A percentile compares a stretch with the other conserved stretches of the same genome.
Evolutionary conservation across 2,113 vertebrate genomes (phyloP).

Genomic region (Mystacornis crossleyi): DNA sequence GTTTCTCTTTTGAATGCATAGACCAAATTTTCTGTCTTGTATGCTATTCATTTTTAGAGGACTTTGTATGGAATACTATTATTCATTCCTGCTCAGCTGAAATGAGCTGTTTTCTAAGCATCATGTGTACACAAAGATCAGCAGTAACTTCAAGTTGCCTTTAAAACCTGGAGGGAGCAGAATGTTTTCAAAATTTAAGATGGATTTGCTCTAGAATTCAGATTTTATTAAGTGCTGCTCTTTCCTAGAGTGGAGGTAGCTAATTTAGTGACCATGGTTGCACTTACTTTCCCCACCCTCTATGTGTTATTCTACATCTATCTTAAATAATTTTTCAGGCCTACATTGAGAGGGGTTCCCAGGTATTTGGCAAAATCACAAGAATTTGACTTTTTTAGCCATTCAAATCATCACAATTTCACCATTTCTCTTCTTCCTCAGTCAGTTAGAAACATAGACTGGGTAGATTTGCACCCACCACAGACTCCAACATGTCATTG

Average conservation of each 20-base stretch:
- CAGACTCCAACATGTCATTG: not conserved
- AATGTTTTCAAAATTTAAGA: not conserved
- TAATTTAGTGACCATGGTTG: not conserved
- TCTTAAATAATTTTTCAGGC: not conserved
- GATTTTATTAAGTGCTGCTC: not conserved
- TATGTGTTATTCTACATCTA: accelerated
- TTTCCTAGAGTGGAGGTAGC: not conserved
- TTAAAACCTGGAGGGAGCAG: not conserved
- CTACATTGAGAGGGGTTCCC: not conserved
- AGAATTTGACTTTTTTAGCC: not conserved
- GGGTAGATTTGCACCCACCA: not conserved
- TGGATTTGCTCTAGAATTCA: not conserved
- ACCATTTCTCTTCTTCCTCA: not conserved
- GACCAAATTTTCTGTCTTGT: not conserved
- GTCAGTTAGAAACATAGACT: not conserved
- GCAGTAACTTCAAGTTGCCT: not conserved
- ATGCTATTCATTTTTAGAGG: not conserved
- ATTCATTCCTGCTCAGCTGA: not conserved
- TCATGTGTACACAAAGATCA: not conserved
- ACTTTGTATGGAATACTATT: not conserved
- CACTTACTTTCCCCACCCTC: not conserved
- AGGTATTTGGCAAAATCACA: not conserved
- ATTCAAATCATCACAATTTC: not conserved
- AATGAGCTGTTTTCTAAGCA: not conserved
- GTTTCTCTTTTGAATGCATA: not conserved